phyloP scores from a whole-genome alignment of 2,888 invertebrate genomes.

The Chymomyza fuscimana region DNA sequence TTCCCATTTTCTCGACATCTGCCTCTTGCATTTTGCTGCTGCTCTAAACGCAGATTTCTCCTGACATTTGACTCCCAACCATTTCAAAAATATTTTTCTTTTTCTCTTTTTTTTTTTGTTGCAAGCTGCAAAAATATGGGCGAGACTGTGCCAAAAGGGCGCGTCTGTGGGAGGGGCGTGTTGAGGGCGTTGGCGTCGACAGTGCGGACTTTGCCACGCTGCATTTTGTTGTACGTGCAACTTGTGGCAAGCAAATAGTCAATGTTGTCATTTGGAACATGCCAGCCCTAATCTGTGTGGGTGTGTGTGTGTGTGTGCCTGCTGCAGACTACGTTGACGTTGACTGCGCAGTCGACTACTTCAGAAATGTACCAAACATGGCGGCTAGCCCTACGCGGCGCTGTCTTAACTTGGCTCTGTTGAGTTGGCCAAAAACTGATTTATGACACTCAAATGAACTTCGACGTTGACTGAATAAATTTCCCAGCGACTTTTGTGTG shows the following conservation, averaged over 20 bases:
- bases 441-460: slow-evolving; percentile 69
- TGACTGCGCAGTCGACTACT: not conserved
- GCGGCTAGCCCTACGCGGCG: slow-evolving; percentile 9
- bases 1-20: not conserved
- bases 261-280: slow-evolving; percentile 54
- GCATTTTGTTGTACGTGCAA: slow-evolving; percentile 62
- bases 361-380: not conserved
- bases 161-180: not conserved
- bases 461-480: slow-evolving; percentile 64
- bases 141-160: not conserved
- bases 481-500: slow-evolving; percentile 46
- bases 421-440: slow-evolving; percentile 47
- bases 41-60: slow-evolving; percentile 47
- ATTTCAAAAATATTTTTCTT: slow-evolving; percentile 47
- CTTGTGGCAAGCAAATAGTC: slow-evolving; percentile 48
- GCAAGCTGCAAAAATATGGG: slow-evolving; percentile 40
- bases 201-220: slow-evolving; percentile 12
- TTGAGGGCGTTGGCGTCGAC: not conserved
- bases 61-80: slow-evolving; percentile 48
- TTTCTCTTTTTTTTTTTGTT: not conserved
- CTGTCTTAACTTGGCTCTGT: slow-evolving; percentile 16
- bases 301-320: slow-evolving; percentile 10
- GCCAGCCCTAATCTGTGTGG: slow-evolving; percentile 12
- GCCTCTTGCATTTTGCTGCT: slow-evolving; percentile 20
- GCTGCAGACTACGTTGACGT: not conserved